These are phyloP conservation scores for Cephalopachus bancanus DNA, from an alignment of 2,797 vertebrate species.

Conservation along the genomic window DNA sequence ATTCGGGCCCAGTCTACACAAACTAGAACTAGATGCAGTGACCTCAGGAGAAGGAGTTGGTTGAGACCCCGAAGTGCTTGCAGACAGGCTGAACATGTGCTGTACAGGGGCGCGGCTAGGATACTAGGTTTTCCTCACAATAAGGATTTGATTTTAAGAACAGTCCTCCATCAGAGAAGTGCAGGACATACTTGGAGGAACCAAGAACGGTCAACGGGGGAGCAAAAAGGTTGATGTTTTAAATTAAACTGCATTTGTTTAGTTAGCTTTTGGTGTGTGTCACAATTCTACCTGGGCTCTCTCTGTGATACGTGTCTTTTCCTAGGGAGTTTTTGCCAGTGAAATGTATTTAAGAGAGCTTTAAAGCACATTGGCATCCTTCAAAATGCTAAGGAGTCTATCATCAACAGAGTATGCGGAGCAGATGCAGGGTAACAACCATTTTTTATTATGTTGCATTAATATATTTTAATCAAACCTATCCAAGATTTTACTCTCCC, in stretches of 20 bases:
- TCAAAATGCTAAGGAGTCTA: background rate
- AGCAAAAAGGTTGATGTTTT: background rate
- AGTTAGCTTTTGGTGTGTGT: background rate
- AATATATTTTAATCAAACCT: background rate
- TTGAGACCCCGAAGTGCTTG: background rate
- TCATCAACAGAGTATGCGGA: background rate
- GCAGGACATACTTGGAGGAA: background rate
- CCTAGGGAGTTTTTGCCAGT: background rate
- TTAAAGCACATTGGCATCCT: background rate
- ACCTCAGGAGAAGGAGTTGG: accelerated
- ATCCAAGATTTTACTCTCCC: background rate
- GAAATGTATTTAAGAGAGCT: background rate
- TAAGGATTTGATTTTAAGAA: background rate
- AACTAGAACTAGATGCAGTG: background rate
- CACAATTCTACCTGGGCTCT: background rate
- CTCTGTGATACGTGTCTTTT: background rate
- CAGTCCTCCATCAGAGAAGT: background rate
- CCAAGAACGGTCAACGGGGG: background rate
- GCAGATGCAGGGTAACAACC: background rate
- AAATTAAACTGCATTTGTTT: background rate
- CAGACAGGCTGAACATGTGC: background rate
- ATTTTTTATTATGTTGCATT: background rate
- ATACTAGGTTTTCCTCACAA: background rate
- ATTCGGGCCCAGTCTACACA: background rate
- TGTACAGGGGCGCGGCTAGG: background rate